Conservation (phyloP, 1,140 invertebrate species). For the Heliconius himera region DNA sequence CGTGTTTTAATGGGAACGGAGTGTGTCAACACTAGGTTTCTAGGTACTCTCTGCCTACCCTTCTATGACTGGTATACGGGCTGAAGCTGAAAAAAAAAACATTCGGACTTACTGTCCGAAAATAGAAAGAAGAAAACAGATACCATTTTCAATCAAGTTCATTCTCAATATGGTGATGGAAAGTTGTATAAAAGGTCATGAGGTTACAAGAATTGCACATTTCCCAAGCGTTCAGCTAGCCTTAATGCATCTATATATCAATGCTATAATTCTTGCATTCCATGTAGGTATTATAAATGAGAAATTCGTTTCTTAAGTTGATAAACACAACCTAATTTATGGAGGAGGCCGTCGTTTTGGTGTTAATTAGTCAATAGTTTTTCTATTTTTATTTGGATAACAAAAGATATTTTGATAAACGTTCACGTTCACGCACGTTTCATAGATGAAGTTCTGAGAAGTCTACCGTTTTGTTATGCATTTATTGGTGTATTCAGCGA, state of each 20-base stretch:
- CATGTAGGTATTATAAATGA: slow-evolving; percentile 4
- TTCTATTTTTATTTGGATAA: no score
- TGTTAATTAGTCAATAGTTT: no score
- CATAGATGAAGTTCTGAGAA: no score
- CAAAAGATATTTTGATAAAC: no score
- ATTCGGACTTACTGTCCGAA: not conserved
- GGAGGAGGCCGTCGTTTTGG: not conserved
- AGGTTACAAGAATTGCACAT: slow-evolving; percentile 28
- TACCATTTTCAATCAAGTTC: not conserved
- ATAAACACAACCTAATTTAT: not conserved
- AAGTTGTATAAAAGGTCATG: slow-evolving; percentile 30
- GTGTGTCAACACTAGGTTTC: no score
- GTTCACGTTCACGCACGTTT: no score
- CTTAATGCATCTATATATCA: slow-evolving; percentile 33
- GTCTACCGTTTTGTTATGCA: no score
- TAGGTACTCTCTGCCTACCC: no score
- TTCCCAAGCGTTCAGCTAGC: slow-evolving; percentile 29
- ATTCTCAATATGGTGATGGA: slow-evolving; percentile 12
- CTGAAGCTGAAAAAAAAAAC: no score
- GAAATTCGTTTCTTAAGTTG: slow-evolving; percentile 15
- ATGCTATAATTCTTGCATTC: slow-evolving; percentile 24
- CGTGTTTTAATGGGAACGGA: no score
- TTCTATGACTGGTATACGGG: no score
- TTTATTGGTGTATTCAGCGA: no score
- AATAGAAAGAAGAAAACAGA: not conserved